A percentile compares a stretch with the other conserved stretches of the same genome.
Conservation (phyloP, 2,797 vertebrate species). For the Sus cebifrons region DNA sequence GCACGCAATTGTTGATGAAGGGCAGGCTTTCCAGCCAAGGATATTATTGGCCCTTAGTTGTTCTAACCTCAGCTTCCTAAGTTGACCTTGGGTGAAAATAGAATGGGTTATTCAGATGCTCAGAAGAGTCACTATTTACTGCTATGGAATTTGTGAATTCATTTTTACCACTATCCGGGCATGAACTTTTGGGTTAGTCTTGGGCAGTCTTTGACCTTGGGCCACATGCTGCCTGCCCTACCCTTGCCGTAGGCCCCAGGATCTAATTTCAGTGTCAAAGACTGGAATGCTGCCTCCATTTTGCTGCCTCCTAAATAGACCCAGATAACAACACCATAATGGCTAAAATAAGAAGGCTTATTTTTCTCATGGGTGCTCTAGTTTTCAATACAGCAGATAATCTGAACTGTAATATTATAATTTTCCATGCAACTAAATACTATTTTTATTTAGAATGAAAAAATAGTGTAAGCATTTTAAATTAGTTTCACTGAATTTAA, state of each 20-base stretch:
- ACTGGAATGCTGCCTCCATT: constrained; percentile 50
- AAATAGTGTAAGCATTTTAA: neutral
- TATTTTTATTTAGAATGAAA: constrained; percentile 30
- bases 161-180: constrained; percentile 92
- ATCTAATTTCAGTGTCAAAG: constrained; percentile 64
- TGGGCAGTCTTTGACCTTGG: constrained; percentile 64
- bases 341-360: constrained; percentile 29
- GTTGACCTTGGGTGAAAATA: constrained; percentile 71
- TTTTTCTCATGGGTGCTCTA: constrained; percentile 28
- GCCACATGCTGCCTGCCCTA: neutral
- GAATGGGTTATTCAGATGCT: constrained; percentile 37
- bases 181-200: constrained; percentile 93
- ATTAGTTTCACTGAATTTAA: neutral
- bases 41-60: constrained; percentile 33
- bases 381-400: constrained; percentile 34
- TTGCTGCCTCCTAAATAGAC: constrained; percentile 56
- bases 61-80: constrained; percentile 67
- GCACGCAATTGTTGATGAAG: constrained; percentile 5
- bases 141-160: constrained; percentile 31
- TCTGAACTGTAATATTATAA: neutral
- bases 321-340: neutral
- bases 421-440: constrained; percentile 9
- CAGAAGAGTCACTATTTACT: constrained; percentile 43
- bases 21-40: constrained; percentile 58
- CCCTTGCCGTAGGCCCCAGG: neutral